Evolutionary conservation across 2,888 invertebrate species (phyloP), one percentile per base, ranked within the genome.

Genomic region (Dasysyrphus tricinctus): DNA sequence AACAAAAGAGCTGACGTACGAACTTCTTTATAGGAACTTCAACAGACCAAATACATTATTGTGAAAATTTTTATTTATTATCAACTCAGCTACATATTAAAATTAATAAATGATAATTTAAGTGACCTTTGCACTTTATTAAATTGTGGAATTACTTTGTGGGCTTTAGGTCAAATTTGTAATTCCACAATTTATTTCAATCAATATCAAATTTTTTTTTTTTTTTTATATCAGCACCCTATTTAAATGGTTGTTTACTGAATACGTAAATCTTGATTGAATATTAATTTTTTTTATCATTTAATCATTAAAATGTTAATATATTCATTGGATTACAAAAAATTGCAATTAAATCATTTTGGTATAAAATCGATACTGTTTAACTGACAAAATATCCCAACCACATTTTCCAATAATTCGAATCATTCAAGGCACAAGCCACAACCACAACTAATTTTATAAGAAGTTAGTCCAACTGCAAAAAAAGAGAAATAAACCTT

Each of bases 361-460:
- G 37, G 6, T 24, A 37, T 19, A 19, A 12, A 69, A 67, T 51
- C 37, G 6, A 49, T 19, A 51, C 49, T 16, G 2, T 57, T 34
- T n/a, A 29, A 24, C n/a, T 39, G 51, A 11, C 12, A 14, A 69
- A 16, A 51, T 29, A 69, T n/a, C 3, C 3, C 42, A 29, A 39
- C 70, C 16, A 14, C 34, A 54, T 54, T 37, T 70, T 42, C 39
- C 39, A 56, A 56, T 70, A 39, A 70, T 39, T 56, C 49, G 16
- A 29, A 24, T 37, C 34, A 19, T 54, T 34, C 29, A 54, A 69
- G 69, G 54, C 69, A 69, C 69, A 69, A 39, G 69, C 69, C 69
- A 69, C 54, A 2, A 59, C 44, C n/a, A 44, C 7, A 32, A 8
- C 39, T 54, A 29, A 39, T 70, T 56, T 51, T 69, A 54, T 69